Percentiles rank a stretch among this genome's conserved stretches.
Conservation (phyloP, 2,113 vertebrate species). For the Campylomormyrus tamandua region DNA sequence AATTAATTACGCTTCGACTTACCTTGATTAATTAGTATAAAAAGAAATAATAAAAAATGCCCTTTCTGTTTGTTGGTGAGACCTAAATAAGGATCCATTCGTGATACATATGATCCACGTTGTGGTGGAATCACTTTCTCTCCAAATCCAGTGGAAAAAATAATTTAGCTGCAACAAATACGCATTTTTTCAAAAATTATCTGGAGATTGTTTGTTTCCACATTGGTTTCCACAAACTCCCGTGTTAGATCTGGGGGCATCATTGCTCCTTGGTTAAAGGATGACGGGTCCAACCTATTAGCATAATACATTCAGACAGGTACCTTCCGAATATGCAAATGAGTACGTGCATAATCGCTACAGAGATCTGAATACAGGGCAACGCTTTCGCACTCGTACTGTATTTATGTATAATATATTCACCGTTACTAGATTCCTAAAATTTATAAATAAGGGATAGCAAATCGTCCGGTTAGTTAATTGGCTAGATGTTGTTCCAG, state of each 20-base stretch:
- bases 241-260: constrained; percentile 27
- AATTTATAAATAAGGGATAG: background rate
- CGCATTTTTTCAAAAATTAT: constrained; percentile 33
- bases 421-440: background rate
- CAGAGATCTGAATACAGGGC: background rate
- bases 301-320: constrained; percentile 56
- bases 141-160: constrained; percentile 21
- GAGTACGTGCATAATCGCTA: background rate
- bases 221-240: constrained; percentile 28
- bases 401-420: background rate
- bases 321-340: constrained; percentile 11
- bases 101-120: constrained; percentile 45
- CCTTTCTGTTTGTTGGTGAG: constrained; percentile 43
- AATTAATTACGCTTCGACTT: constrained; percentile 28
- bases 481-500: background rate
- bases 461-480: background rate
- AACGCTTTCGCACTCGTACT: background rate
- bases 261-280: constrained; percentile 41
- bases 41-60: constrained; percentile 40
- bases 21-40: constrained; percentile 62
- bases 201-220: constrained; percentile 38
- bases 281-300: constrained; percentile 51
- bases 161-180: constrained; percentile 33
- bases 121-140: constrained; percentile 33
- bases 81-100: constrained; percentile 60